These are phyloP conservation scores for Sitta carolinensis DNA, from an alignment of 2,797 vertebrate species.

Conservation along the genomic window DNA sequence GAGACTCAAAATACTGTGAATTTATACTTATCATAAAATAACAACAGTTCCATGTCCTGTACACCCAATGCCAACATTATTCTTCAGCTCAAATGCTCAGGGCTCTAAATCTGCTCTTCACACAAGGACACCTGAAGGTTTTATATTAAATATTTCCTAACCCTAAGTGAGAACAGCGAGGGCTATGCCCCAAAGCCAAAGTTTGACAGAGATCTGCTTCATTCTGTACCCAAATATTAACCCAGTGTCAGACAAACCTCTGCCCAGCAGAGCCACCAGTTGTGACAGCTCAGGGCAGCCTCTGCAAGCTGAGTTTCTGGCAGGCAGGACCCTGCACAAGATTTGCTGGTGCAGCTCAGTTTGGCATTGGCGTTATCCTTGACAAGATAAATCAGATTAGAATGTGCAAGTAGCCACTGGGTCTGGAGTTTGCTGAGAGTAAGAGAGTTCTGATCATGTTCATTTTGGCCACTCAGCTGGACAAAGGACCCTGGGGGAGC, in stretches of 20 bases:
- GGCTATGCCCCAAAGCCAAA: not conserved
- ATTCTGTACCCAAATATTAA: not conserved
- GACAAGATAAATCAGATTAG: conserved; percentile 24
- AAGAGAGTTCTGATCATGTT: not conserved
- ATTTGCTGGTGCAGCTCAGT: not conserved
- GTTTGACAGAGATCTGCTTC: not conserved
- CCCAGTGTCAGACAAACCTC: not conserved
- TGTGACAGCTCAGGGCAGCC: not conserved
- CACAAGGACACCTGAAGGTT: not conserved
- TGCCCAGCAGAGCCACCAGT: not conserved
- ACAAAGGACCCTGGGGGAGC: conserved; percentile 26
- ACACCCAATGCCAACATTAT: not conserved
- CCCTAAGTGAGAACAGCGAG: fast-evolving
- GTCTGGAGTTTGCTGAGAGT: conserved; percentile 16
- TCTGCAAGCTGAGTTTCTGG: not conserved
- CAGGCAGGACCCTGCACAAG: not conserved
- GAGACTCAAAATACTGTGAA: not conserved
- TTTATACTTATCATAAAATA: not conserved
- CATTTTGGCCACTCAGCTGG: conserved; percentile 52
- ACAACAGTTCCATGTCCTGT: not conserved
- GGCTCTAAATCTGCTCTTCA: not conserved
- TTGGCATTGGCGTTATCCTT: not conserved
- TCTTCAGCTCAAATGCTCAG: not conserved
- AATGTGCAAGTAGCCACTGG: conserved; percentile 12
- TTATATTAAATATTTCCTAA: not conserved